phyloP scores from a whole-genome alignment of 2,888 invertebrate genomes.

The Mayetiola destructor region DNA sequence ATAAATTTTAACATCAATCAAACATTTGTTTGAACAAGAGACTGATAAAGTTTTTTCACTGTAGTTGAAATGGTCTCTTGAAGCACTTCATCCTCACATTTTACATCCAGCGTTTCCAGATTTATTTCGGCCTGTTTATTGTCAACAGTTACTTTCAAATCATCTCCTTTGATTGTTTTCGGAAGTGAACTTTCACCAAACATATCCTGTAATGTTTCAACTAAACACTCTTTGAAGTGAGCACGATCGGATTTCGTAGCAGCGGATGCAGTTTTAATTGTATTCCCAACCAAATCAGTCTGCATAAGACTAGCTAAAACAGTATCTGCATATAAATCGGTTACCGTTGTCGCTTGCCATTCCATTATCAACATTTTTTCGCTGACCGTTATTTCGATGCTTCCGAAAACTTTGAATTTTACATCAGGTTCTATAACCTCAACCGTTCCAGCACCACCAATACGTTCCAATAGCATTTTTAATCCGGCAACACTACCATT shows the following conservation, averaged over 20 bases:
- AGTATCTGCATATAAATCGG: slow-evolving; percentile 97
- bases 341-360: slow-evolving; percentile 89
- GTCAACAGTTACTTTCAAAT: slow-evolving; percentile 70
- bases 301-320: slow-evolving; percentile 76
- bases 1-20: not conserved
- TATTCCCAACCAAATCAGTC: slow-evolving; percentile 54
- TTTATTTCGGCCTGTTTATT: slow-evolving; percentile 76
- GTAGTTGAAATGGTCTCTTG: slow-evolving; percentile 76
- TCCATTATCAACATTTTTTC: slow-evolving; percentile 73
- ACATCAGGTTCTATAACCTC: slow-evolving; percentile 55
- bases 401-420: slow-evolving; percentile 65
- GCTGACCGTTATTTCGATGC: slow-evolving; percentile 68
- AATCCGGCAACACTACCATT: slow-evolving; percentile 56
- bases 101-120: slow-evolving; percentile 64
- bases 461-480: slow-evolving; percentile 60
- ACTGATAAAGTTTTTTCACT: slow-evolving; percentile 68
- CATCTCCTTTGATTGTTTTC: slow-evolving; percentile 84
- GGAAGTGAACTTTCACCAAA: slow-evolving; percentile 89
- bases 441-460: slow-evolving; percentile 52
- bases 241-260: slow-evolving; percentile 68
- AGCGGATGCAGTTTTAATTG: slow-evolving; percentile 44
- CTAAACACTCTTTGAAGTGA: slow-evolving; percentile 64
- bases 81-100: slow-evolving; percentile 58
- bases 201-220: slow-evolving; percentile 58
- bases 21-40: slow-evolving; percentile 42